Evolutionary conservation across 53 echinoderm and acorn worm species (phyloP).

Genomic region (Temnopleurus reevesii): DNA sequence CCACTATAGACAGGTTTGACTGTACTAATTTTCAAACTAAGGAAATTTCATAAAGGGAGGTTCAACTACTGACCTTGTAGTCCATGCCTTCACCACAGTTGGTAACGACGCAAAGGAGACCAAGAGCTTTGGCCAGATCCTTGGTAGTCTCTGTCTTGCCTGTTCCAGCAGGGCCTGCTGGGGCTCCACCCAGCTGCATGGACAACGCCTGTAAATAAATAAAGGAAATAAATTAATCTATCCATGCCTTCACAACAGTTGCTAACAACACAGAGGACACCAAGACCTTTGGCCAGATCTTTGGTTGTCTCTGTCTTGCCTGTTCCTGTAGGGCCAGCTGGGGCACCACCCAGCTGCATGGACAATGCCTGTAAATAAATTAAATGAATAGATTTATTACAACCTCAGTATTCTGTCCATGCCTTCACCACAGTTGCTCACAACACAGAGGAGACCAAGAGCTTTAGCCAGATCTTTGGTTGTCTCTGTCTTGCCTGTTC

Average conservation of each 20-base stretch:
- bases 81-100: conserved; percentile 99
- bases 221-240: no score
- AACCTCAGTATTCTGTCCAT: no score
- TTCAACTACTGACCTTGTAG: conserved; percentile 33
- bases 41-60: no score
- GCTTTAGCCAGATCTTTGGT: conserved; percentile 98
- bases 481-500: conserved; percentile 98
- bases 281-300: conserved; percentile 88
- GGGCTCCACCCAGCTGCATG: conserved; percentile 95
- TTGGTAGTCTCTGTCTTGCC: conserved; percentile 97
- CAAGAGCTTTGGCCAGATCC: conserved; percentile 88
- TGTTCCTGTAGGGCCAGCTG: conserved; percentile 95
- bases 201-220: conserved; percentile 75
- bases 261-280: conserved; percentile 94
- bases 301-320: conserved; percentile 97
- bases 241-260: conserved; percentile 99
- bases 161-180: conserved; percentile 95
- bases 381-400: no score
- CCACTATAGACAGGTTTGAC: no score
- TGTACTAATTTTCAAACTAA: no score
- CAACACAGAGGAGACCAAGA: conserved; percentile 94
- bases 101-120: conserved; percentile 94
- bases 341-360: conserved; percentile 95
- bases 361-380: conserved; percentile 75
- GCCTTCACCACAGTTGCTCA: conserved; percentile 99